phyloP scores from a whole-genome alignment of 2,888 invertebrate genomes.

The Erannis defoliaria region DNA sequence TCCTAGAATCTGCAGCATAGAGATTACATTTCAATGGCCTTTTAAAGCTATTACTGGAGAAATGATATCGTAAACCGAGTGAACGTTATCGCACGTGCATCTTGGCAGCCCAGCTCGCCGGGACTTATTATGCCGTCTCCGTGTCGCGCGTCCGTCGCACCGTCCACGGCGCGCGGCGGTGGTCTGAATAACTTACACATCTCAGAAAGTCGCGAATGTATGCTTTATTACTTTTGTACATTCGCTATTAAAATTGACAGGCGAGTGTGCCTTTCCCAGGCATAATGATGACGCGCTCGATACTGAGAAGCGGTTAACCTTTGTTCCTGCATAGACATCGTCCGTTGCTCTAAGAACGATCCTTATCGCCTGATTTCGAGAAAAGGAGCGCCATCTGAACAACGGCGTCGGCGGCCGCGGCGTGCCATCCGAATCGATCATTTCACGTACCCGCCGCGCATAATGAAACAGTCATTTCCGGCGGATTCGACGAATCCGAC shows the following conservation, averaged over 20 bases:
- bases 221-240: slow-evolving; percentile 12
- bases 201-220: slow-evolving; percentile 18
- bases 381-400: slow-evolving; percentile 54
- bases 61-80: slow-evolving; percentile 61
- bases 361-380: slow-evolving; percentile 65
- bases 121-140: slow-evolving; percentile 72
- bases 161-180: slow-evolving; percentile 68
- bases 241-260: slow-evolving; percentile 19
- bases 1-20: neutral
- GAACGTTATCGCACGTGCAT: slow-evolving; percentile 76
- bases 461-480: slow-evolving; percentile 81
- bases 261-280: slow-evolving; percentile 17
- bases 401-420: slow-evolving; percentile 54
- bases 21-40: slow-evolving; percentile 38
- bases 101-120: slow-evolving; percentile 57
- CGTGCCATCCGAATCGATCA: slow-evolving; percentile 76
- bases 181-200: slow-evolving; percentile 54
- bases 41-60: slow-evolving; percentile 45
- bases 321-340: slow-evolving; percentile 51
- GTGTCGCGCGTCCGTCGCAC: slow-evolving; percentile 64
- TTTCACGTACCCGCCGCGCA: slow-evolving; percentile 76
- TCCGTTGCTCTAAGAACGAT: slow-evolving; percentile 61
- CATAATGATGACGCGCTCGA: slow-evolving; percentile 19
- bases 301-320: slow-evolving; percentile 39
- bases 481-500: slow-evolving; percentile 76